phyloP scores from a whole-genome alignment of 2,888 invertebrate genomes.

The Macrostomum cliftonense region DNA sequence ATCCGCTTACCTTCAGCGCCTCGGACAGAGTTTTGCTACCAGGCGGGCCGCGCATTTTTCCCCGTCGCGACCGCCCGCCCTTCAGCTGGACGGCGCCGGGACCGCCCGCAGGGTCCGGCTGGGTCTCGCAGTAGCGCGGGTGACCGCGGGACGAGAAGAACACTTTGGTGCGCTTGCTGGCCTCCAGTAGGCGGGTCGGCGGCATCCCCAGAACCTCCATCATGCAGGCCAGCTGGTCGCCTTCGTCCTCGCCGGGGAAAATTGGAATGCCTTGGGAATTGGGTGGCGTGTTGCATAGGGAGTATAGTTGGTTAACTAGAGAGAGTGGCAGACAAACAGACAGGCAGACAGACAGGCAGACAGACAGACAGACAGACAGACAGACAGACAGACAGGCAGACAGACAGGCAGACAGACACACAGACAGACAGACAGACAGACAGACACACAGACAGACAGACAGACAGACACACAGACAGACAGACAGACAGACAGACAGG shows the following conservation, averaged over 20 bases:
- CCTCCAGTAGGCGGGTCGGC: constrained; percentile 57
- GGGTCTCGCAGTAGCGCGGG: constrained; percentile 57
- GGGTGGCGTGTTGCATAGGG: too few species aligned
- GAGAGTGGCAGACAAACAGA: too few species aligned
- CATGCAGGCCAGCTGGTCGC: constrained; percentile 81
- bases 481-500: background rate
- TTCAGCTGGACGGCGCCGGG: constrained; percentile 48
- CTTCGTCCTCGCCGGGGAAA: constrained; percentile 84
- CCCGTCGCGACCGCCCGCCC: constrained; percentile 63
- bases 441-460: too few species aligned
- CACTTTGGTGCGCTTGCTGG: constrained; percentile 68
- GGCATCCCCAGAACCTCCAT: constrained; percentile 79
- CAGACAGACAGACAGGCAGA: too few species aligned
- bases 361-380: too few species aligned
- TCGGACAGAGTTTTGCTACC: constrained; percentile 51
- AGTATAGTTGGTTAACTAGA: too few species aligned
- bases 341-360: too few species aligned
- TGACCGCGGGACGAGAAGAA: constrained; percentile 64
- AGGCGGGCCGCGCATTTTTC: constrained; percentile 75
- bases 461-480: background rate
- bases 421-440: too few species aligned
- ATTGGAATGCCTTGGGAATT: constrained; percentile 59
- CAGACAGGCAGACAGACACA: too few species aligned
- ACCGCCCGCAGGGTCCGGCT: constrained; percentile 6
- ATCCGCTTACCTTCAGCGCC: constrained; percentile 43